Evolutionary conservation across 2,113 vertebrate genomes (phyloP).

Genomic region (Alethe diademata): DNA sequence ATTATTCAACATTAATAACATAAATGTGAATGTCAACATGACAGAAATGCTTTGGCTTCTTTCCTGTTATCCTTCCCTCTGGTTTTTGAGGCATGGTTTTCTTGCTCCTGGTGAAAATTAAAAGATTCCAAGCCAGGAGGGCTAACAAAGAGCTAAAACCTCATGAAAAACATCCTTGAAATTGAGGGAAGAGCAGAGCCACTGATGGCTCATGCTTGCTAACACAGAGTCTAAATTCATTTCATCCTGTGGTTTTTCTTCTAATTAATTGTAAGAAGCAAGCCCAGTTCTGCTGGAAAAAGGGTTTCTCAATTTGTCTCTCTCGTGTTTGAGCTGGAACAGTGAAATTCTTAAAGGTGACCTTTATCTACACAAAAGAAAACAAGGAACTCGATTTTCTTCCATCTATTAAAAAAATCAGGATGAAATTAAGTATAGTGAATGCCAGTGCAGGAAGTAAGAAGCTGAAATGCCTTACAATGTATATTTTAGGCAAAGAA

Average conservation of each 20-base stretch:
- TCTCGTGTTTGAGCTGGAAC: not conserved
- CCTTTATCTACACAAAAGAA: not conserved
- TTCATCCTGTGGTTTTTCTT: not conserved
- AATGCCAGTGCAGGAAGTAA: not conserved
- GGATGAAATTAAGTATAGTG: not conserved
- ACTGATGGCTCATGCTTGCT: not conserved
- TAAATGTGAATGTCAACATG: not conserved
- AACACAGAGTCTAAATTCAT: not conserved
- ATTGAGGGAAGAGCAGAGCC: not conserved
- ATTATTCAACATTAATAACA: not conserved
- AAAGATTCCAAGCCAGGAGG: not conserved
- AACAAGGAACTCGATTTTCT: not conserved
- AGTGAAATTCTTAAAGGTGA: not conserved
- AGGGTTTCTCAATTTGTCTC: not conserved
- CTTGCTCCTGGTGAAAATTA: not conserved
- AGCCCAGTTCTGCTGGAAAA: not conserved
- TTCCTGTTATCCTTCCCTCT: too few relatives aligned
- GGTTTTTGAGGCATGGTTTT: rapidly evolving
- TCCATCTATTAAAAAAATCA: not conserved
- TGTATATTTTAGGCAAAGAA: not conserved
- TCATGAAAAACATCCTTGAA: not conserved
- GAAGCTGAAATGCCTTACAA: not conserved
- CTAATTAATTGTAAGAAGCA: not conserved
- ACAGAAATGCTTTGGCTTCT: not conserved
- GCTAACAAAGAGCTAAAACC: not conserved